Evolutionary conservation across 2,888 invertebrate genomes (phyloP).

Genomic region (Myathropa florea): DNA sequence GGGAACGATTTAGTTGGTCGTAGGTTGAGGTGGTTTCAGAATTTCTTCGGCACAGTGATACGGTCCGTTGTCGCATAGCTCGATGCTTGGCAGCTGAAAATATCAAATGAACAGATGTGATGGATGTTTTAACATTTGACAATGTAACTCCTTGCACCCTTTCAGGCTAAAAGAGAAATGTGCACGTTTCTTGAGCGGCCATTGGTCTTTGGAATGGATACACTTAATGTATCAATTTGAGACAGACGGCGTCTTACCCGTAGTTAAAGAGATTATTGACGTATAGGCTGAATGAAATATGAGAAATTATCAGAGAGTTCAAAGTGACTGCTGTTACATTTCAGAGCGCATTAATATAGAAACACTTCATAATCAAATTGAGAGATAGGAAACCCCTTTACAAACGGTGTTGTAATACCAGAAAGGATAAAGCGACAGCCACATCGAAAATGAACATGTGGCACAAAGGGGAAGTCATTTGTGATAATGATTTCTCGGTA

Average conservation of each 20-base stretch:
- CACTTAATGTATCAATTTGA: not conserved
- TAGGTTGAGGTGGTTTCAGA: slow-evolving; percentile 81
- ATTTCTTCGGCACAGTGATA: slow-evolving; percentile 81
- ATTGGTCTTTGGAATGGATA: not conserved
- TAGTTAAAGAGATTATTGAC: not conserved
- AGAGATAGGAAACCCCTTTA: too few species aligned
- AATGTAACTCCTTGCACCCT: not conserved
- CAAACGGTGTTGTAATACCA: too few species aligned
- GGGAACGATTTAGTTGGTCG: slow-evolving; percentile 79
- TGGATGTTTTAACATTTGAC: not conserved
- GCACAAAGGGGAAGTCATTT: too few species aligned
- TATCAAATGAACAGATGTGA: not conserved
- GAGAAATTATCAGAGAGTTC: too few species aligned
- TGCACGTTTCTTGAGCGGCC: not conserved
- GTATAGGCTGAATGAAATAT: too few species aligned
- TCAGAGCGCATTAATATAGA: too few species aligned
- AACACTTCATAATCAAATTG: too few species aligned
- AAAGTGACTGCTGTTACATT: too few species aligned
- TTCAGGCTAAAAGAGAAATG: not conserved
- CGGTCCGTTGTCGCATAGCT: slow-evolving; percentile 81
- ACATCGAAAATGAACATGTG: too few species aligned
- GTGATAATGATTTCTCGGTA: too few species aligned
- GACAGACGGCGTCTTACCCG: not conserved
- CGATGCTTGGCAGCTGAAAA: slow-evolving; percentile 78
- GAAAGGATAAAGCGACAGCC: too few species aligned